Evolutionary conservation across 2,113 vertebrate species (phyloP).

Genomic region (Ibidorhyncha struthersii): DNA sequence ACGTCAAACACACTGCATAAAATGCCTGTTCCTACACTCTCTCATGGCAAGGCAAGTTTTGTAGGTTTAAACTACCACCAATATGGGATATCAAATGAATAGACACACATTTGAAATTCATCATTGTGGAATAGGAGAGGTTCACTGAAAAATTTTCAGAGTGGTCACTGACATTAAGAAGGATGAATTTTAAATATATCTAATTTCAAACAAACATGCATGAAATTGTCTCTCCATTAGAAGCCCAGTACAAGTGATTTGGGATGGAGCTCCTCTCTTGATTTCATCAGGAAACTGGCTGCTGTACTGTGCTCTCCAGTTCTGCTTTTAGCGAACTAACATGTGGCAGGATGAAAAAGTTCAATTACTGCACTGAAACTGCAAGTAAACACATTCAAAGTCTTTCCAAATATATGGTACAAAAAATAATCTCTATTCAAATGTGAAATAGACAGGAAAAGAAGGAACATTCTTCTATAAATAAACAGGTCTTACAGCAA

Average conservation of each 20-base stretch:
- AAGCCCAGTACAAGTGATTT: neutral
- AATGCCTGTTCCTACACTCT: neutral
- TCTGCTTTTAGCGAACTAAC: neutral
- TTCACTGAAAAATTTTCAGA: neutral
- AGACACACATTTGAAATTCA: neutral
- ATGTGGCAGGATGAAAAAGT: neutral
- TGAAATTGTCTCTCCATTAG: neutral
- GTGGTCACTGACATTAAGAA: neutral
- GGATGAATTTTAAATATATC: neutral
- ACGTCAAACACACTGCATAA: neutral
- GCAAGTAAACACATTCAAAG: neutral
- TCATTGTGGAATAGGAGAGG: neutral
- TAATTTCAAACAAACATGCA: neutral
- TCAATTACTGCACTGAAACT: neutral
- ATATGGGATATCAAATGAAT: neutral
- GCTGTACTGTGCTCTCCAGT: neutral
- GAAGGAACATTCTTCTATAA: neutral
- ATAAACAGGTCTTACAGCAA: constrained; percentile 28
- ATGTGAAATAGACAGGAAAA: neutral
- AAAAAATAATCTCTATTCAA: constrained; percentile 11
- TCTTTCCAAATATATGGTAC: neutral
- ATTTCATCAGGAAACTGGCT: neutral
- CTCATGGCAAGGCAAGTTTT: neutral
- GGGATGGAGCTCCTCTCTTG: neutral
- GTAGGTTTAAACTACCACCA: neutral